phyloP scores from a whole-genome alignment of 2,888 invertebrate genomes.

The Drosophila lacicola region DNA sequence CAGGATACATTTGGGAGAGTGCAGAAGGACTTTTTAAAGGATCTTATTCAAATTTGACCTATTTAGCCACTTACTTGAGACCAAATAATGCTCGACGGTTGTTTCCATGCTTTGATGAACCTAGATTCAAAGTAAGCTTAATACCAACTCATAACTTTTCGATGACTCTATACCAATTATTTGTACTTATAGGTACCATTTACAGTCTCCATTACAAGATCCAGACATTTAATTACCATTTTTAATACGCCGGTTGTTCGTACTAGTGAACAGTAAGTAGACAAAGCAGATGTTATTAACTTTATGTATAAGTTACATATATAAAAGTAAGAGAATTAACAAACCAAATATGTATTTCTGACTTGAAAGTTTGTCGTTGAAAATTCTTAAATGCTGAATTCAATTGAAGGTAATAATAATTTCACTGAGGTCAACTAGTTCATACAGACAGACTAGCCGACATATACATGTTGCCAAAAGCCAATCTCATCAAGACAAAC shows the following conservation, averaged over 20 bases:
- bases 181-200: slow-evolving; percentile 88
- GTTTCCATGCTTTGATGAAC: slow-evolving; percentile 94
- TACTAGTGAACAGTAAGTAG: slow-evolving; percentile 88
- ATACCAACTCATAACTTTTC: not conserved
- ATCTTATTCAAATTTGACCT: slow-evolving; percentile 86
- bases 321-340: too few species aligned
- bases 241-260: slow-evolving; percentile 88
- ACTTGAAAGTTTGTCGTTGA: too few species aligned
- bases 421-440: too few species aligned
- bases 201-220: slow-evolving; percentile 88
- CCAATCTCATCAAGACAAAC: too few species aligned
- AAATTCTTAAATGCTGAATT: too few species aligned
- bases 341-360: too few species aligned
- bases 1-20: slow-evolving; percentile 88
- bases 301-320: not conserved
- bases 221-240: slow-evolving; percentile 86
- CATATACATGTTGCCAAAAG: too few species aligned
- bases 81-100: slow-evolving; percentile 91
- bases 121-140: slow-evolving; percentile 88
- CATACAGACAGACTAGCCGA: too few species aligned
- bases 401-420: too few species aligned
- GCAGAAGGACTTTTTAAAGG: slow-evolving; percentile 90
- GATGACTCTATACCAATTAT: not conserved
- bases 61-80: slow-evolving; percentile 89
- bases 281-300: not conserved